Conservation (phyloP, 2,888 invertebrate genomes). For the Cylloceria caligata region DNA sequence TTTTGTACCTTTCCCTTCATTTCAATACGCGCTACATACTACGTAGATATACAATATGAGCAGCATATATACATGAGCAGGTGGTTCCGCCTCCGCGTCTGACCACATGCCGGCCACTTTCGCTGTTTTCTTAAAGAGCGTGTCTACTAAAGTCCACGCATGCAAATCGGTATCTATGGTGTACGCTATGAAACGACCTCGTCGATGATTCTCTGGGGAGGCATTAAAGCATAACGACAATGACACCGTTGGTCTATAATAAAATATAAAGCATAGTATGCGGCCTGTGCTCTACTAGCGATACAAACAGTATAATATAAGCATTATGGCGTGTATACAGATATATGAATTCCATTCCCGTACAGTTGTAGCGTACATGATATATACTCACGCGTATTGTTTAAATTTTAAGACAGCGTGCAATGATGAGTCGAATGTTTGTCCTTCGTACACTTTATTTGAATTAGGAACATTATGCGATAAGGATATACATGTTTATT, state of each 20-base stretch:
- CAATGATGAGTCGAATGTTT: conserved; percentile 57
- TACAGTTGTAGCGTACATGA: neutral
- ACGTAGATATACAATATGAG: too few relatives aligned
- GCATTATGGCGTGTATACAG: conserved; percentile 19
- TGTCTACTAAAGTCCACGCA: neutral
- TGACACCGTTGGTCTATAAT: conserved; percentile 35
- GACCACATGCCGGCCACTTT: conserved; percentile 53
- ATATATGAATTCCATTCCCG: conserved; percentile 14
- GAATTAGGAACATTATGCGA: conserved; percentile 27
- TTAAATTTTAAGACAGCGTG: conserved; percentile 34
- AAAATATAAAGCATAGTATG: conserved; percentile 32
- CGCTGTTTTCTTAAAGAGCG: conserved; percentile 46
- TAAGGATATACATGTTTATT: neutral
- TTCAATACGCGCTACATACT: conserved; percentile 7
- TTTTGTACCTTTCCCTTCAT: neutral
- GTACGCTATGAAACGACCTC: conserved; percentile 12
- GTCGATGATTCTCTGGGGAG: conserved; percentile 15
- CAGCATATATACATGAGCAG: neutral
- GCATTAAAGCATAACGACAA: conserved; percentile 53
- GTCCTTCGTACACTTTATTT: neutral
- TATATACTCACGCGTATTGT: neutral
- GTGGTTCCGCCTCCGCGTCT: conserved; percentile 19
- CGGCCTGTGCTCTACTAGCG: conserved; percentile 8
- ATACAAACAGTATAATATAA: conserved; percentile 16
- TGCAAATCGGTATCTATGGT: conserved; percentile 6